These are phyloP conservation scores for Zaprionus taronus DNA, from an alignment of 1,140 invertebrate species.

Conservation along the genomic window DNA sequence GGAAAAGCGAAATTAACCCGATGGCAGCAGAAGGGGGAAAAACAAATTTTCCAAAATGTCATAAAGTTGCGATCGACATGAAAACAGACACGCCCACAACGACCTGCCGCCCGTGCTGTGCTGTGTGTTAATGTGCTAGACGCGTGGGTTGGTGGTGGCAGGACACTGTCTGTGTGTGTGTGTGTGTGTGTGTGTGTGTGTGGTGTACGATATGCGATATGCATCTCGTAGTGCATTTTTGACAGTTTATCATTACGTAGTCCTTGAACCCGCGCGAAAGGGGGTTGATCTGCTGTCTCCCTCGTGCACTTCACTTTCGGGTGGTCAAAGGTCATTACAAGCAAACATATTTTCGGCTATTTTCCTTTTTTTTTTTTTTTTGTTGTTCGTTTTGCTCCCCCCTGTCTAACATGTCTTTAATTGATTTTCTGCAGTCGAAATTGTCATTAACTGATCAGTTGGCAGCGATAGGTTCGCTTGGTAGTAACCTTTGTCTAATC, in stretches of 20 bases:
- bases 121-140: slow-evolving; percentile 72
- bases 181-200: not conserved
- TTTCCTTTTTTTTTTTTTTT: slow-evolving; percentile 15
- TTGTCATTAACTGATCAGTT: slow-evolving; percentile 55
- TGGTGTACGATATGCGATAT: slow-evolving; percentile 65
- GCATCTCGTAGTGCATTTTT: slow-evolving; percentile 61
- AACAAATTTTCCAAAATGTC: slow-evolving; percentile 54
- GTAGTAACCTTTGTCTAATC: slow-evolving; percentile 7
- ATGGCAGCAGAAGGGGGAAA: slow-evolving; percentile 23
- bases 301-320: slow-evolving; percentile 23
- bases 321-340: slow-evolving; percentile 49
- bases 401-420: slow-evolving; percentile 55
- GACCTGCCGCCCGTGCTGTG: not conserved
- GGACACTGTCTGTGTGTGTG: not conserved
- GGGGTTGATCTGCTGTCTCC: slow-evolving; percentile 6
- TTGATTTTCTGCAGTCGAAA: slow-evolving; percentile 68
- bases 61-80: slow-evolving; percentile 71
- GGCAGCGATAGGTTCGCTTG: slow-evolving; percentile 33
- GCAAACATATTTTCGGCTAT: slow-evolving; percentile 53
- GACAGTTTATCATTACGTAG: slow-evolving; percentile 72
- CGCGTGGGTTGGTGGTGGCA: slow-evolving; percentile 54
- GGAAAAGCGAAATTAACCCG: slow-evolving; percentile 54
- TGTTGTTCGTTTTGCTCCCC: not conserved
- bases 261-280: slow-evolving; percentile 19
- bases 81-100: slow-evolving; percentile 14